Base-by-base conservation (phyloP, 2,113 vertebrate species). In the Gasterosteus nipponicus region DNA sequence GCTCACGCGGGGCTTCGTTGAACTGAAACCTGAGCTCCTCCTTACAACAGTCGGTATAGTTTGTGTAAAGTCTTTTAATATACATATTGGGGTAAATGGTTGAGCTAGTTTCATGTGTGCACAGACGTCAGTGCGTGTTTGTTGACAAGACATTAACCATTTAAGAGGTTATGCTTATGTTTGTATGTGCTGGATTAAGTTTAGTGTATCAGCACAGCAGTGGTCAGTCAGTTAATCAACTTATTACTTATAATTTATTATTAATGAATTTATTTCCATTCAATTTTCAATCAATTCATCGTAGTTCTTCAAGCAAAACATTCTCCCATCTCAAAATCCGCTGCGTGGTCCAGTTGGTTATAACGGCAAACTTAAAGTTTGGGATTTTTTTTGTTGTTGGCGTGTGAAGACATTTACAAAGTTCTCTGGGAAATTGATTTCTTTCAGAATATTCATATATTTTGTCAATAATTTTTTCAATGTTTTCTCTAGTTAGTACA, bases 41-140 rank as follows among this genome's bases (percentile, higher is more conserved):
- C 14, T 16, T 1, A 54, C 3, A 60, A 49, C 69, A 60, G 54
- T 42, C 39, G 2, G 4, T 51, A 70, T 0, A 82, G 82, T 80
- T 64, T 81, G 86, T 44, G 76, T 77, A 53, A 54, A 42, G 38
- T 29, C n/a, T 75, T 41, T 26, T 53, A 33, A 38, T 7, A 16
- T 22, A 12, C 22, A 11, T 22, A 3, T 12, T 11, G 5, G 22
- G 35, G 33, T 41, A 3, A 1, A 49, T 4, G 31, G 59, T 63
- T 73, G 53, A 16, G 22, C 35, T 53, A 22, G 51, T 53, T 41
- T 62, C n/a, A 58, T 33, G 42, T 26, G 22, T 15, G n/a, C 22
- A n/a, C n/a, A 7, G 9, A 38, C 29, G 8, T 59, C 42, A 65
- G 26, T 0, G 19, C 6, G 26, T 46, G 16, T 33, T 10, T 38